Evolutionary conservation across 2,888 invertebrate genomes (phyloP), one percentile per base, ranked within the genome.

Genomic region (Hermodice carunculata): DNA sequence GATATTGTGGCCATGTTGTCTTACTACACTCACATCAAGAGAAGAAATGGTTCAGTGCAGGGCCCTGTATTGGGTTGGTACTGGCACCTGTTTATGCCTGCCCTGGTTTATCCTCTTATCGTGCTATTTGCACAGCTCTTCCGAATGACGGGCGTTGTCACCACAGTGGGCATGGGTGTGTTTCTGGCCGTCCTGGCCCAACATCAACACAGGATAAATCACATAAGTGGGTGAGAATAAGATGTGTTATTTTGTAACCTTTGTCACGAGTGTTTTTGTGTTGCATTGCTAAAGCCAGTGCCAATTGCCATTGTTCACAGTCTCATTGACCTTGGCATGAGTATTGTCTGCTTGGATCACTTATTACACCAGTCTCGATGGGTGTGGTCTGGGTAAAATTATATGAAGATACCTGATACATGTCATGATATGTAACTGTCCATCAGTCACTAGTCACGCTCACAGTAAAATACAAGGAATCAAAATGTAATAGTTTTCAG

Each of bases 11-110:
- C 26, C 14, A 14, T 63, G 56, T 24, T 63, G 57, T 32, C 46
- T 17, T 63, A 40, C 29, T 63, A 58, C 56, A 59, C 37, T 22
- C 17, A 28, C 22, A 29, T 24, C 26, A 22, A 8, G 6, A 22
- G n/a, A 8, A 32, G 22, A 28, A 24, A 28, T 2, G 52, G 63
- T 31, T 24, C 34, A 4, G 46, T 34, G 3, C 34, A 24, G 19
- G 77, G 73, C 26, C 82, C 83, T 8, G 54, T 64, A 19, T 57
- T 69, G n/a, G 44, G 68, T 17, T 83, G 82, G 82, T 81, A 78
- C 62, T 75, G 71, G 62, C 67, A 71, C 32, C 71, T 82, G 17
- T 28, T 79, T 5, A 70, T 77, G 67, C 82, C 84, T 6, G 48
- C 66, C 4, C 19, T 75, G 26, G 28, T 61, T 22, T 71, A 65